These are phyloP conservation scores for Drosophila basisetae DNA, from an alignment of 2,888 invertebrate species.

Conservation along the genomic window DNA sequence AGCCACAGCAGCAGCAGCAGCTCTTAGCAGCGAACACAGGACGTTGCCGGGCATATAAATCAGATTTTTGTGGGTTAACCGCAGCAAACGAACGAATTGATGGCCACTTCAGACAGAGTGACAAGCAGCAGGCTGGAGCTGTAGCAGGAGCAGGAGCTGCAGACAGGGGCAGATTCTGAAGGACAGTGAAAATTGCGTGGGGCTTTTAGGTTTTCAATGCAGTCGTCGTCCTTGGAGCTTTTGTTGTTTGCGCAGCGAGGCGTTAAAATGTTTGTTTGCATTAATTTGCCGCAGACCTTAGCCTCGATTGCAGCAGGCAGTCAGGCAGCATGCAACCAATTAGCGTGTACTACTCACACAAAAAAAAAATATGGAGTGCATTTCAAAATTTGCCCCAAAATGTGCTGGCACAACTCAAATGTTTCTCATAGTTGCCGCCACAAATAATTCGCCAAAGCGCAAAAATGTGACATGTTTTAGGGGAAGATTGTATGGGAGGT, in stretches of 20 bases:
- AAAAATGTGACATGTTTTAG: conserved; percentile 37
- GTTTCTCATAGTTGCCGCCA: conserved; percentile 10
- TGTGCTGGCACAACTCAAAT: conserved; percentile 26
- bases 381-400: conserved; percentile 34
- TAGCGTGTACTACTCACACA: conserved; percentile 51
- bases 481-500: neutral
- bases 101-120: conserved; percentile 77
- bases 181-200: conserved; percentile 68
- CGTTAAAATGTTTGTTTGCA: conserved; percentile 81
- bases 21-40: conserved; percentile 48
- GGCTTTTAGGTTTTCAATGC: conserved; percentile 45
- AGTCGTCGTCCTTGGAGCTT: conserved; percentile 19
- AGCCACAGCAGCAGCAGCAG: neutral
- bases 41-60: conserved; percentile 78
- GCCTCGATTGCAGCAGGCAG: conserved; percentile 34
- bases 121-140: conserved; percentile 49
- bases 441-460: conserved; percentile 43
- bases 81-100: conserved; percentile 68
- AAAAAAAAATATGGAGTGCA: conserved; percentile 10
- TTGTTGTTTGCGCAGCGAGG: conserved; percentile 63
- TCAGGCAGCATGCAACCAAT: conserved; percentile 49
- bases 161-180: neutral
- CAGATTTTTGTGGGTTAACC: conserved; percentile 62
- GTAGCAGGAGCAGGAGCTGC: conserved; percentile 9
- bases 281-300: conserved; percentile 75